These are phyloP conservation scores for Calliopum simillimum DNA, from an alignment of 2,888 invertebrate species.

Conservation along the genomic window DNA sequence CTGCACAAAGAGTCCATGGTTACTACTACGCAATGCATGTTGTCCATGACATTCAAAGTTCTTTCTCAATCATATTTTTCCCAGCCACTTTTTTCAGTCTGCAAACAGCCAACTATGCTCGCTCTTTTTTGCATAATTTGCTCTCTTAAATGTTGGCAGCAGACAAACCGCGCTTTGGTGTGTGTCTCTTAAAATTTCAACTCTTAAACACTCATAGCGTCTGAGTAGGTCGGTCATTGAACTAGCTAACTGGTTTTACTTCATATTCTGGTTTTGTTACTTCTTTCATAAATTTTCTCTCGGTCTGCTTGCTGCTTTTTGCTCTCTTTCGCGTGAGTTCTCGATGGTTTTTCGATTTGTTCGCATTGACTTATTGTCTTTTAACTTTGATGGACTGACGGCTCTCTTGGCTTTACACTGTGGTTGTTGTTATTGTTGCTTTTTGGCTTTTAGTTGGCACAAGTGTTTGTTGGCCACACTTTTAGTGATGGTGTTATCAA, in stretches of 20 bases:
- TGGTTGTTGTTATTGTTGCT: background rate
- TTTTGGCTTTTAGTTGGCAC: background rate
- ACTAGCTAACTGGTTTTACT: slow-evolving; percentile 64
- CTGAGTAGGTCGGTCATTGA: slow-evolving; percentile 70
- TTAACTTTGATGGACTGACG: background rate
- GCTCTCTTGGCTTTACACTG: background rate
- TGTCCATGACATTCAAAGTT: slow-evolving; percentile 49
- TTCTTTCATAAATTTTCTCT: slow-evolving; percentile 33
- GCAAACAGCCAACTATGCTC: background rate
- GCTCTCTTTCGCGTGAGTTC: slow-evolving; percentile 48
- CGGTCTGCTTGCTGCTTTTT: slow-evolving; percentile 29
- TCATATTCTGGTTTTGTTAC: slow-evolving; percentile 33
- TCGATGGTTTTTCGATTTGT: background rate
- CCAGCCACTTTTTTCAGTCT: background rate
- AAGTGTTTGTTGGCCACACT: background rate
- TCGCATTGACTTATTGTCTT: background rate
- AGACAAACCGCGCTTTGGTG: slow-evolving; percentile 5
- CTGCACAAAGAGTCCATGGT: slow-evolving; percentile 53
- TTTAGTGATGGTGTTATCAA: too few relatives aligned
- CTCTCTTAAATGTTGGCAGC: too few relatives aligned
- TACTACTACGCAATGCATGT: slow-evolving; percentile 39
- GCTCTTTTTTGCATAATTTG: background rate
- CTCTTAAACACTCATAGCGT: slow-evolving; percentile 55
- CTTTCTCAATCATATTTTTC: background rate
- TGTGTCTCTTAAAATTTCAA: slow-evolving; percentile 8